Conservation (phyloP, 2,888 invertebrate species). For the Tinea trinotella region DNA sequence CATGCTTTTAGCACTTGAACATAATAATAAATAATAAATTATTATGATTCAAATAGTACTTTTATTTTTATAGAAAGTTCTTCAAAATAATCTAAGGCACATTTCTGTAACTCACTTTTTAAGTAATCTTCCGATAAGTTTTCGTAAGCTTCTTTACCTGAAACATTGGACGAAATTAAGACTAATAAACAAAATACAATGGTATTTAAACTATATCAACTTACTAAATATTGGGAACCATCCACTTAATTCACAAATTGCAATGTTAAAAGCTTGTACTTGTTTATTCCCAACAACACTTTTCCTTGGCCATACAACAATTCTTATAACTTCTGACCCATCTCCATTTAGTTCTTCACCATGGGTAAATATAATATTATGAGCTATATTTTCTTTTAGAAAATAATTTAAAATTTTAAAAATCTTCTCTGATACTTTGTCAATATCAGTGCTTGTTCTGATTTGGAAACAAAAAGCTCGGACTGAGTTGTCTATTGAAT, state of each 20-base stretch:
- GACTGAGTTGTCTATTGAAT: conserved; percentile 71
- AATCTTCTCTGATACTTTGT: conserved; percentile 42
- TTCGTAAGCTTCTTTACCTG: conserved; percentile 39
- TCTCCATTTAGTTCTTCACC: conserved; percentile 40
- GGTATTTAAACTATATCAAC: conserved; percentile 25
- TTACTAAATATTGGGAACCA: conserved; percentile 80
- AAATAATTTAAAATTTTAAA: conserved; percentile 70
- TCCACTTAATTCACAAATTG: conserved; percentile 84
- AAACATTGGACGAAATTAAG: conserved; percentile 23
- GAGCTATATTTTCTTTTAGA: conserved; percentile 76
- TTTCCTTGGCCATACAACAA: conserved; percentile 78
- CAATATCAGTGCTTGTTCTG: conserved; percentile 35
- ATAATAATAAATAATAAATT: too few relatives aligned
- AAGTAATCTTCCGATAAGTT: conserved; percentile 34
- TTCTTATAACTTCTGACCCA: conserved; percentile 54
- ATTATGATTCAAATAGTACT: conserved; percentile 18
- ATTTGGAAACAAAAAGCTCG: conserved; percentile 80
- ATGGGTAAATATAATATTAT: conserved; percentile 81
- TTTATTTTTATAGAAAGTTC: conserved; percentile 39
- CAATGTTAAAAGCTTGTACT: conserved; percentile 74
- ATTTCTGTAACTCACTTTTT: conserved; percentile 43
- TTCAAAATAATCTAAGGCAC: conserved; percentile 44
- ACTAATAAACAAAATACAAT: background rate
- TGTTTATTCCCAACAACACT: conserved; percentile 71
- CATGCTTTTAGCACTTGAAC: too few relatives aligned